Evolutionary conservation across 2,113 vertebrate genomes (phyloP), one percentile per base, ranked within the genome.

Genomic region (Gambusia affinis): DNA sequence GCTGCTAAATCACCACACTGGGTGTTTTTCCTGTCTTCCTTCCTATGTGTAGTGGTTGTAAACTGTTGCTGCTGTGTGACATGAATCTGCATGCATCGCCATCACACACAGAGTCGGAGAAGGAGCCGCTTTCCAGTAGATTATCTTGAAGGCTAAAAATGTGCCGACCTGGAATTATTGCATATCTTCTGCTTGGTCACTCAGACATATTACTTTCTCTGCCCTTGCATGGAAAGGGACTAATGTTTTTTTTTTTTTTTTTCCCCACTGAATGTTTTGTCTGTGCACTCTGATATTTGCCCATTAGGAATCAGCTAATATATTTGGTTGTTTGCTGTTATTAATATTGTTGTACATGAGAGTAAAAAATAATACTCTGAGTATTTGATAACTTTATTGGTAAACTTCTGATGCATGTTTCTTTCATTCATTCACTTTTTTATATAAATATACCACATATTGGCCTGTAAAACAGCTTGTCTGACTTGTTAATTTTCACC

Each of bases 101-200:
- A 3, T 75, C 80, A 65, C 76, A 67, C 70, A 76, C 31, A 70
- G 31, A 78, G 57, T 54, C 6, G 12, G 60, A 73, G 33, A 24
- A 44, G 70, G 47, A 60, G 84, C 84, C 44, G 67, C 47, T 73
- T 78, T 83, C 70, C 75, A 83, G 88, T 80, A 62, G 73, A 86
- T 87, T 89, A 79, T 84, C 80, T 68, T 76, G 80, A 79, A n/a
- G 65, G 65, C 62, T 72, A 72, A 72, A 82, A 83, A 84, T 72
- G 82, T 83, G 81, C 79, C 75, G 70, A 78, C n/a, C 54, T 63
- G 76, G 85, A 84, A 79, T 89, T 78, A 86, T 85, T 85, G 65
- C 82, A 79, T 75, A 77, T 85, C 71, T 22, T 75, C 68, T 85
- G 86, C 88, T 75, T 79, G 84, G 87, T 73, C 78, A 73, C 64